Conservation (phyloP, 2,113 vertebrate species). For the Jacana jacana region DNA sequence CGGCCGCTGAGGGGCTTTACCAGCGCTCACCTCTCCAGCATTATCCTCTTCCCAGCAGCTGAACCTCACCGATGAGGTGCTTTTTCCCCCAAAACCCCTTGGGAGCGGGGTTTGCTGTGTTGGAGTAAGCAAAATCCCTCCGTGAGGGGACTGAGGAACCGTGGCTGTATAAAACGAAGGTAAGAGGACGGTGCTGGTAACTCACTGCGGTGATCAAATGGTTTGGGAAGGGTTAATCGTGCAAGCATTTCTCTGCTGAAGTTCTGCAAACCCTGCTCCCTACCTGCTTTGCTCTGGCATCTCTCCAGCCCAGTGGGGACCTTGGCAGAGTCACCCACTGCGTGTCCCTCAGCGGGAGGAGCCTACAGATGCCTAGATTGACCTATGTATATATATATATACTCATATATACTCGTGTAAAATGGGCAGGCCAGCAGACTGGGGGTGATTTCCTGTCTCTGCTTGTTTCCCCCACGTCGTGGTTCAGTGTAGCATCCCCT, state of each 20-base stretch:
- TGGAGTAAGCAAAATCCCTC: not conserved
- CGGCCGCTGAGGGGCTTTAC: accelerated
- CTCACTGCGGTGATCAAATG: accelerated
- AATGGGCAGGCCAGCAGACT: accelerated
- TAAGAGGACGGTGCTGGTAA: accelerated
- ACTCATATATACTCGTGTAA: not conserved
- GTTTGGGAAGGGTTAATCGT: not conserved
- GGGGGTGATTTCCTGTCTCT: not conserved
- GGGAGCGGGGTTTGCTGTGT: not conserved
- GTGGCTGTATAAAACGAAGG: not conserved
- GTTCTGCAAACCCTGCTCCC: not conserved
- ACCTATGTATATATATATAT: not conserved
- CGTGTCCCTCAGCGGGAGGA: accelerated
- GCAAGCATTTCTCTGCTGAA: not conserved
- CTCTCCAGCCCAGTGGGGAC: not conserved
- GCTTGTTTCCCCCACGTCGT: not conserved
- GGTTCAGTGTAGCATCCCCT: accelerated
- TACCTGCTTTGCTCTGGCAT: not conserved
- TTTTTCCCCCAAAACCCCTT: not conserved
- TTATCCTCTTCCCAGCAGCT: not conserved
- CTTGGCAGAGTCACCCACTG: not conserved
- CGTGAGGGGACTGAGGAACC: not conserved
- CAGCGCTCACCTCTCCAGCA: not conserved
- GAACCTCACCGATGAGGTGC: not conserved
- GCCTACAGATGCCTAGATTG: accelerated